phyloP scores from a whole-genome alignment of 1,140 invertebrate species.

The Plodia interpunctella region DNA sequence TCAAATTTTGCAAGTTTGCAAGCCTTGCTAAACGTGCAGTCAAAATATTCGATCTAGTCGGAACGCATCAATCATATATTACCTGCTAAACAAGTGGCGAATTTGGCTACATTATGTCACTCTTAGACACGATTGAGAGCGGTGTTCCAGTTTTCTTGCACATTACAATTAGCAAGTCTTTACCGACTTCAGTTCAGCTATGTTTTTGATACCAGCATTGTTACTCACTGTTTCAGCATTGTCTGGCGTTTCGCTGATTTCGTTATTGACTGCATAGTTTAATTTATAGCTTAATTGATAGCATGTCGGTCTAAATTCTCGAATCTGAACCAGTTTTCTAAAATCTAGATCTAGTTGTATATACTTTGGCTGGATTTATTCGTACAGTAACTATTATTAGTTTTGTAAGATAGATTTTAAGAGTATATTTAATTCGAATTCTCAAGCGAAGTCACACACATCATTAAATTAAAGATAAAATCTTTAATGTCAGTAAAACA shows the following conservation, averaged over 20 bases:
- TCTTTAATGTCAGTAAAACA: background rate
- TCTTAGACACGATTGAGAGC: conserved; percentile 19
- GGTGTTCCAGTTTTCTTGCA: conserved; percentile 32
- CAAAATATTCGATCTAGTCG: conserved; percentile 39
- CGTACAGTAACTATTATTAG: background rate
- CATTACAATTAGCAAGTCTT: conserved; percentile 30
- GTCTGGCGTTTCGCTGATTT: conserved; percentile 18
- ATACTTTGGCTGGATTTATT: conserved; percentile 12
- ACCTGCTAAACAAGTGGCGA: conserved; percentile 42
- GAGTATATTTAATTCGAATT: background rate
- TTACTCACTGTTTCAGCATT: conserved; percentile 2
- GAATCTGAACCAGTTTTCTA: conserved; percentile 37
- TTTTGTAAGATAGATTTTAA: no score
- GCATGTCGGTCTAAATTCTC: conserved; percentile 30
- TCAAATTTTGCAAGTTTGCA: conserved; percentile 25
- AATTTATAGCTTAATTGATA: conserved; percentile 38
- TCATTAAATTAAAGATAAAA: no score
- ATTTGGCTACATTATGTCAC: conserved; percentile 37
- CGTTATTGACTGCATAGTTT: conserved; percentile 18
- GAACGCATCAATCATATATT: conserved; percentile 67
- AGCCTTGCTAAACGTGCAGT: conserved; percentile 24
- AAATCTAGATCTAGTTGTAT: conserved; percentile 36
- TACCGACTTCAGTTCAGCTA: conserved; percentile 18
- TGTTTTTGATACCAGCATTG: conserved; percentile 20
- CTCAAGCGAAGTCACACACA: no score